These are phyloP conservation scores for Perognathus longimembris DNA, from an alignment of 2,113 vertebrate species.

Conservation along the genomic window DNA sequence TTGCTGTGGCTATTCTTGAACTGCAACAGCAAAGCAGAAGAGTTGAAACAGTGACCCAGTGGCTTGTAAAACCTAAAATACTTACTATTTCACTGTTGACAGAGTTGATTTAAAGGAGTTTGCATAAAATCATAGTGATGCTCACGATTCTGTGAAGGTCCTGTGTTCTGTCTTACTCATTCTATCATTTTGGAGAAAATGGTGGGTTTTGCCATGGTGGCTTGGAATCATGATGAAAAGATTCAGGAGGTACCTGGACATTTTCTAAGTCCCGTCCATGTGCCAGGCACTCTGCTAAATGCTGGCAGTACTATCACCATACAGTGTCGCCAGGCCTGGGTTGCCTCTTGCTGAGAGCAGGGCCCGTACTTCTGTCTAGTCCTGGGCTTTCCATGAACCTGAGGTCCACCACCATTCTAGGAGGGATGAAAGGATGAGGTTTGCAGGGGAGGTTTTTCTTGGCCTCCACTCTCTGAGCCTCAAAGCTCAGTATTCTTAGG, in stretches of 20 bases:
- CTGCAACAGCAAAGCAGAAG: not conserved
- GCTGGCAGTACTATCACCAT: not conserved
- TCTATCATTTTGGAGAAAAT: not conserved
- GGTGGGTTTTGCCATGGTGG: not conserved
- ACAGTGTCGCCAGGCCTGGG: not conserved
- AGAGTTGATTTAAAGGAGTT: not conserved
- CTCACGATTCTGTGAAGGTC: not conserved
- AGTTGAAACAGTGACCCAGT: not conserved
- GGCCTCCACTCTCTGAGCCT: not conserved
- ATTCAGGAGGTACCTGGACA: not conserved
- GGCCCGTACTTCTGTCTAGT: too few species aligned
- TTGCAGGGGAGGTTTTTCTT: not conserved
- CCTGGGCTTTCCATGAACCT: not conserved
- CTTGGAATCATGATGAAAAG: not conserved
- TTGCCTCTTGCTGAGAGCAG: not conserved
- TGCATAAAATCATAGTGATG: not conserved
- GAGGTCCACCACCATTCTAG: not conserved
- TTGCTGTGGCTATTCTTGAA: not conserved
- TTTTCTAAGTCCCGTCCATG: not conserved
- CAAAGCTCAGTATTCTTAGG: not conserved
- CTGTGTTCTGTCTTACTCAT: not conserved
- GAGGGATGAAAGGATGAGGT: not conserved
- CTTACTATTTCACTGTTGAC: not conserved
- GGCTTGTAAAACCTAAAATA: not conserved
- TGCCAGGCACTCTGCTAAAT: not conserved